These are phyloP conservation scores for Hydropsyche tenuis DNA, from an alignment of 1,140 invertebrate genomes.

Conservation along the genomic window DNA sequence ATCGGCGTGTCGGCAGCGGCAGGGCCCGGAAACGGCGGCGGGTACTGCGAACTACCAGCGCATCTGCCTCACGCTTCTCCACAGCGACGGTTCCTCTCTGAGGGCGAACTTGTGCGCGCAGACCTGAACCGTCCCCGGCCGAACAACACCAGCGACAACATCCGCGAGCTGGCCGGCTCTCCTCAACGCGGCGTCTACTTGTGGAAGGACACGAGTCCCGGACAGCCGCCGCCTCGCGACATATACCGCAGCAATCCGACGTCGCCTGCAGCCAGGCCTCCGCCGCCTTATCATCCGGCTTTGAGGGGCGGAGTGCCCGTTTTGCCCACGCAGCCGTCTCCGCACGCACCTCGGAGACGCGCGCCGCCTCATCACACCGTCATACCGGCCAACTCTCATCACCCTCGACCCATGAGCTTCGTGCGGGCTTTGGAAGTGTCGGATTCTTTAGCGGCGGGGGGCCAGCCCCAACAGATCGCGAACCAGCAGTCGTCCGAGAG, in stretches of 20 bases:
- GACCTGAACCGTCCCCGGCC: constrained; percentile 63
- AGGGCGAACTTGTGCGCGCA: constrained; percentile 82
- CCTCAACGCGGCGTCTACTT: constrained; percentile 83
- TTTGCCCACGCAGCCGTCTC: constrained; percentile 70
- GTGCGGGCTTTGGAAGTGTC: constrained; percentile 90
- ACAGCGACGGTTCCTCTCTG: constrained; percentile 83
- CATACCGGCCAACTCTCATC: constrained; percentile 20
- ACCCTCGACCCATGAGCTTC: constrained; percentile 84
- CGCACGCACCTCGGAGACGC: constrained; percentile 69
- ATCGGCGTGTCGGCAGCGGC: constrained; percentile 70
- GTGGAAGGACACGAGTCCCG: constrained; percentile 80
- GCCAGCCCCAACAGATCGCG: constrained; percentile 53
- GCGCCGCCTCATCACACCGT: constrained; percentile 55
- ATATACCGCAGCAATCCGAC: constrained; percentile 56
- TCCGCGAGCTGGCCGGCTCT: constrained; percentile 81
- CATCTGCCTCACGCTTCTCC: constrained; percentile 67
- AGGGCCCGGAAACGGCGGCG: constrained; percentile 52
- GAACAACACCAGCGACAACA: constrained; percentile 71
- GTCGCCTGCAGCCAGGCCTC: constrained; percentile 52
- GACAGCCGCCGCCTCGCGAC: constrained; percentile 72
- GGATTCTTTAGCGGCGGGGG: constrained; percentile 73
- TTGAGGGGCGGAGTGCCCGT: constrained; percentile 71
- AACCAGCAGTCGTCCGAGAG: constrained; percentile 78
- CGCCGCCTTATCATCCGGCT: constrained; percentile 57
- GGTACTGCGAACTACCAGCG: constrained; percentile 33